Percentiles rank a stretch among this genome's conserved stretches.
Conservation (phyloP, 2,113 vertebrate species). For the Mormyrus lacerda region DNA sequence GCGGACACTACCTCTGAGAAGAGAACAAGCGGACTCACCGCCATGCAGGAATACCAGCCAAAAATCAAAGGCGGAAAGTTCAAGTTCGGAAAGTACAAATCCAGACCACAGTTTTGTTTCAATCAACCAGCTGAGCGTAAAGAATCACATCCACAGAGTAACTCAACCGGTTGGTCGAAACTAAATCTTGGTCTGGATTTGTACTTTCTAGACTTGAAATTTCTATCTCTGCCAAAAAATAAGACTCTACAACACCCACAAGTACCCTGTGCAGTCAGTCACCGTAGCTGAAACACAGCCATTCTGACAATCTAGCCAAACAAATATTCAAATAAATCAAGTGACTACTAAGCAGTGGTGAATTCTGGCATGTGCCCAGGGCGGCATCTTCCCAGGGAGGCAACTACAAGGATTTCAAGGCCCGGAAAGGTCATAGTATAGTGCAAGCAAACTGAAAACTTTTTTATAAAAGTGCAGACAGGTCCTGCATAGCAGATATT, state of each 20-base stretch:
- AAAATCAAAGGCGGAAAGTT: neutral
- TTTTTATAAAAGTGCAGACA: neutral
- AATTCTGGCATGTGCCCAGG: neutral
- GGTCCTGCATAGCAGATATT: neutral
- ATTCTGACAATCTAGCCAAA: neutral
- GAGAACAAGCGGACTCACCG: neutral
- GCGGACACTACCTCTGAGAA: conserved; percentile 84
- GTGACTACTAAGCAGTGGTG: neutral
- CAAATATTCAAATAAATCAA: neutral
- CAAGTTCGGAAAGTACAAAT: neutral
- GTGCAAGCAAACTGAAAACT: neutral
- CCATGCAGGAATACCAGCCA: neutral
- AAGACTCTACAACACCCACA: neutral
- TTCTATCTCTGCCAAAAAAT: neutral
- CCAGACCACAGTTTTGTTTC: neutral
- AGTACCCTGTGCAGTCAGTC: neutral
- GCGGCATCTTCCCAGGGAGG: neutral
- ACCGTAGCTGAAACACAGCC: neutral
- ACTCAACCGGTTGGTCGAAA: neutral
- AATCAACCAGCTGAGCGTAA: neutral
- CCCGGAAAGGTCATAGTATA: neutral
- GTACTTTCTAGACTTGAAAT: neutral
- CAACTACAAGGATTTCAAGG: neutral
- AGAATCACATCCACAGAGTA: neutral
- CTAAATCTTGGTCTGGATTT: neutral